A percentile compares a stretch with the other conserved stretches of the same genome.
These are phyloP conservation scores for Chionoecetes opilio DNA, from an alignment of 1,140 invertebrate species.

Conservation along the genomic window DNA sequence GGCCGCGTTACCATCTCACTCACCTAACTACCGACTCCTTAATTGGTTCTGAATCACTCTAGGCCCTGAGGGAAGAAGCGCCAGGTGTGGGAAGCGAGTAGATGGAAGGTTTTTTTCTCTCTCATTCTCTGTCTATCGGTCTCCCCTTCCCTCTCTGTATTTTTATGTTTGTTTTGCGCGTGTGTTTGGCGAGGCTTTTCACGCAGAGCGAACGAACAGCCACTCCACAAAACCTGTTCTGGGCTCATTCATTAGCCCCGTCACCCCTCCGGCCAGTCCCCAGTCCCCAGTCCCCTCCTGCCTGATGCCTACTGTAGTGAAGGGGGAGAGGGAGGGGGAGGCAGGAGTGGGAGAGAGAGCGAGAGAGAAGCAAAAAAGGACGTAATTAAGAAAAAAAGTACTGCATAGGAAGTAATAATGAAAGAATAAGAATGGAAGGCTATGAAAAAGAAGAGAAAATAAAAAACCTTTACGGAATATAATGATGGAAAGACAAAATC, in stretches of 20 bases:
- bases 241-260: conserved; percentile 54
- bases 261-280: conserved; percentile 36
- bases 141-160: conserved; percentile 43
- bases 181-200: conserved; percentile 64
- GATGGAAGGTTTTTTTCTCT: conserved; percentile 30
- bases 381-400: neutral
- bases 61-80: neutral
- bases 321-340: neutral
- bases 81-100: neutral
- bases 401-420: neutral
- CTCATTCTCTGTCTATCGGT: conserved; percentile 8
- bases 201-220: conserved; percentile 37
- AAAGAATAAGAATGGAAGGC: neutral
- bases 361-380: neutral
- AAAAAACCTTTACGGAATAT: neutral
- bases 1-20: neutral
- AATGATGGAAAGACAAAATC: neutral
- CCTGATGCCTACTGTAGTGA: neutral
- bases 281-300: neutral
- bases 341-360: neutral
- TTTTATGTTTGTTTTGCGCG: conserved; percentile 43
- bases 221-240: conserved; percentile 52
- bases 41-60: conserved; percentile 9
- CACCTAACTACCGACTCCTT: neutral
- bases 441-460: neutral